Base-by-base conservation (phyloP, 2,888 invertebrate species). In the Rhaphigaster nebulosa region DNA sequence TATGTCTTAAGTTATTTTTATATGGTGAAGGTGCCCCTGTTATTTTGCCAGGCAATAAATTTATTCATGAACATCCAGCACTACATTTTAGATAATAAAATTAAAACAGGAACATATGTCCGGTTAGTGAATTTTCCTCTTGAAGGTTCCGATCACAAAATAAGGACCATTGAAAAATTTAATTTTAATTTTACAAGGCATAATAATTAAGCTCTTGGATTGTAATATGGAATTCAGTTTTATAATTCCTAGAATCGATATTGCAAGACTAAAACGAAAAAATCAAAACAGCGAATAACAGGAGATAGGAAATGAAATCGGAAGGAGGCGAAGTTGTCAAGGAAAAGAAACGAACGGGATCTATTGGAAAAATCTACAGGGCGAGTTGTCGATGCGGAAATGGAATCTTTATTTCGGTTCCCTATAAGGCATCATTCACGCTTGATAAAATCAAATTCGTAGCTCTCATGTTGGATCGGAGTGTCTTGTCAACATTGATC, bases 381-480 rank as follows among this genome's bases (percentile, higher is more conserved):
- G n/a, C 45, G 84, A n/a, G 84, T 38, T 45, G 84, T 84, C 84
- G 84, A n/a, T 41, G 84, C 45, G 84, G 84, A 84, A 84, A 84
- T 50, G 84, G 45, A 50, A 84, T 45, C 84, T 84, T 84, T 50
- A 84, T 84, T 50, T 84, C 84, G 45, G 45, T 45, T 41, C 84
- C 70, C 20, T 45, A 84, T 84, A 45, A n/a, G 41, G 45, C 23
- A 26, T 84, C 84, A 18, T 84, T 84, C 84, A 84, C 84, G 84
- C 84, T 84, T 84, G 84, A 84, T 41, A 84, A 76, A 76, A 76
- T 76, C 70, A 76, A 76, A 38, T n/a, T 34, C 18, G 20, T 1
- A 38, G 38, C 70, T 38, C 18, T 38, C 70, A 38, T 76, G 29
- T 29, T n/a, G 20, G 20, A 38, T 23, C 70, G 5, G 15, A 4